A percentile compares a stretch with the other conserved stretches of the same genome.
phyloP scores from a whole-genome alignment of 1,140 invertebrate genomes.

The Bursaphelenchus mucronatus region DNA sequence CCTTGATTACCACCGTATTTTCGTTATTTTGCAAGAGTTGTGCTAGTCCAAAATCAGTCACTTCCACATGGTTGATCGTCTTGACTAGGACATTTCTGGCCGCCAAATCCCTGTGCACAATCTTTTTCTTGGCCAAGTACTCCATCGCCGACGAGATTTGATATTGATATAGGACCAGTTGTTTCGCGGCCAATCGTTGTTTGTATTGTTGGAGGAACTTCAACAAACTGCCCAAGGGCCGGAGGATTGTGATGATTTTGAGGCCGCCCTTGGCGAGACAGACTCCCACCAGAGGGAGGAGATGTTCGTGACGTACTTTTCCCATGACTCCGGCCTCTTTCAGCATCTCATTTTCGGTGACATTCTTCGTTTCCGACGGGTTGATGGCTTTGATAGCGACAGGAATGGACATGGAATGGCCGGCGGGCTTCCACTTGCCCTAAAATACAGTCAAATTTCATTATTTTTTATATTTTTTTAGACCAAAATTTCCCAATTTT shows the following conservation, averaged over 20 bases:
- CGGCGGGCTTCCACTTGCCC: slow-evolving; percentile 92
- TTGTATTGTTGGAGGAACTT: slow-evolving; percentile 89
- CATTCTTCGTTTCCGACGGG: slow-evolving; percentile 12
- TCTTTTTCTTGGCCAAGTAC: slow-evolving; percentile 84
- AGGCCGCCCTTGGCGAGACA: slow-evolving; percentile 65
- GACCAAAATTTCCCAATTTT: too few relatives aligned
- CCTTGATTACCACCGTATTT: slow-evolving; percentile 32
- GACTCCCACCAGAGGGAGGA: slow-evolving; percentile 85
- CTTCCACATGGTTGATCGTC: slow-evolving; percentile 86
- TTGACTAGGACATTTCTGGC: slow-evolving; percentile 93
- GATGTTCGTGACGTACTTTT: slow-evolving; percentile 87
- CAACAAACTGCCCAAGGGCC: slow-evolving; percentile 88
- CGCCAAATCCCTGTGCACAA: slow-evolving; percentile 92
- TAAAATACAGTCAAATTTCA: slow-evolving; percentile 42
- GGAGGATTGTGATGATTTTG: slow-evolving; percentile 81
- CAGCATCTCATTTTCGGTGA: slow-evolving; percentile 70
- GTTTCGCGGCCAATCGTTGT: slow-evolving; percentile 88
- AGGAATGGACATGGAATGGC: slow-evolving; percentile 85
- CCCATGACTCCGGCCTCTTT: slow-evolving; percentile 95
- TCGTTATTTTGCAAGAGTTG: slow-evolving; percentile 46
- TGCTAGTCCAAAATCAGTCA: slow-evolving; percentile 84
- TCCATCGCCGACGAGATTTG: slow-evolving; percentile 97
- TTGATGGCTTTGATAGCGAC: slow-evolving; percentile 92
- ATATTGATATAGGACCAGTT: slow-evolving; percentile 90
- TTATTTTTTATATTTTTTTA: too few relatives aligned